Evolutionary conservation across 64 coral and sea anemone species (phyloP).

Genomic region (Dendronephthya gigantea): DNA sequence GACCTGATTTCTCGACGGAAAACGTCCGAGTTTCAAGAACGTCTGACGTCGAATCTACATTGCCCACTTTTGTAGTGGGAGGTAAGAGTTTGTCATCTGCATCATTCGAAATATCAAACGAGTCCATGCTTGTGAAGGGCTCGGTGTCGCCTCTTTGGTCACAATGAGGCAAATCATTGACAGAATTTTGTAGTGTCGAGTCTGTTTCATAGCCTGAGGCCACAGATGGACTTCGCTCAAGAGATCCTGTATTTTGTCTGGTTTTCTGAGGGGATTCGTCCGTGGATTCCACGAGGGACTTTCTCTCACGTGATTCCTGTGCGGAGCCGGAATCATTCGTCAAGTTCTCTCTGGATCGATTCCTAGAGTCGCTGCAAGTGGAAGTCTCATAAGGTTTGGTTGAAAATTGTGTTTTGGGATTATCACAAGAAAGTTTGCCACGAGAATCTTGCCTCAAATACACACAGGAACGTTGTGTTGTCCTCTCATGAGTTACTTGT

Average conservation of each 20-base stretch:
- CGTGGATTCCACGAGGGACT: too few relatives aligned
- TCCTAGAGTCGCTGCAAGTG: neutral
- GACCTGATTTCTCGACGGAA: neutral
- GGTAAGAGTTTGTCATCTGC: neutral
- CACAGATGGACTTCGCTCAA: neutral
- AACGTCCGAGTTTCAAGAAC: neutral
- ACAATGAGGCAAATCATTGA: neutral
- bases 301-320: neutral
- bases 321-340: neutral
- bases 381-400: too few relatives aligned
- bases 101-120: constrained; percentile 9
- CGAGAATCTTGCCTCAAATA: neutral
- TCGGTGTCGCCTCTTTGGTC: neutral
- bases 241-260: neutral
- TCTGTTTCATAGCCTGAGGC: constrained; percentile 9
- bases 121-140: neutral
- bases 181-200: neutral
- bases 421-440: neutral
- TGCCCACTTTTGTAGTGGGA: neutral
- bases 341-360: neutral
- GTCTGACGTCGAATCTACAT: neutral
- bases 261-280: neutral
- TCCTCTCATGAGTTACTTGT: neutral
- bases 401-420: too few relatives aligned
- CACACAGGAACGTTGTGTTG: neutral